A percentile compares a stretch with the other conserved stretches of the same genome.
These are phyloP conservation scores for Manis javanica DNA, from an alignment of 2,797 vertebrate genomes.

Conservation along the genomic window DNA sequence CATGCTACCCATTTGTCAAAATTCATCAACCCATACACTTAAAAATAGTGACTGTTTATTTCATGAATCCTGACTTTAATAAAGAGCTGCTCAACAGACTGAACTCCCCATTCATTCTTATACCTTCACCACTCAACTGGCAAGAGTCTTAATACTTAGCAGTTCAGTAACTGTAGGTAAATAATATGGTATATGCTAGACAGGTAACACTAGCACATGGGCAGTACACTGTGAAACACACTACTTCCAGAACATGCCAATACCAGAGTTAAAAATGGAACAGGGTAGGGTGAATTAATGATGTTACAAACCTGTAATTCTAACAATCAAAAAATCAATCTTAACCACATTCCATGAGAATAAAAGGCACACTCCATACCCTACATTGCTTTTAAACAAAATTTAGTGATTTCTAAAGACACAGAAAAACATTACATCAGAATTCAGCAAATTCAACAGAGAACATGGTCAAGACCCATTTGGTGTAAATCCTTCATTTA, in stretches of 20 bases:
- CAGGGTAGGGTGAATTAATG: neutral
- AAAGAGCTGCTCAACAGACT: constrained; percentile 1
- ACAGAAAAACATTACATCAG: constrained; percentile 1
- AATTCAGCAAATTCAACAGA: constrained; percentile 35
- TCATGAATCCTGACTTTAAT: constrained; percentile 13
- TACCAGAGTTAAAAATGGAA: constrained; percentile 18
- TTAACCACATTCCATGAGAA: constrained; percentile 31
- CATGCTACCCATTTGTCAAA: neutral
- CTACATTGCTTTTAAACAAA: neutral
- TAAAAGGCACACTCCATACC: neutral
- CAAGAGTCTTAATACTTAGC: constrained; percentile 12
- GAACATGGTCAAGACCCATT: neutral
- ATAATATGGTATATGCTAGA: neutral
- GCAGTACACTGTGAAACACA: neutral
- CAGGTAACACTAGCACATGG: neutral
- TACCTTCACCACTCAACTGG: neutral
- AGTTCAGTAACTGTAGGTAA: neutral
- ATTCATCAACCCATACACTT: neutral
- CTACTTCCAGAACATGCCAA: neutral
- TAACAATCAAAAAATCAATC: constrained; percentile 1
- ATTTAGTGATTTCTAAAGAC: constrained; percentile 45
- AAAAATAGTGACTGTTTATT: neutral
- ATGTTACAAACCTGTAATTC: neutral
- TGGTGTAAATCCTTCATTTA: neutral
- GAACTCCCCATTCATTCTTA: neutral